Evolutionary conservation across 2,888 invertebrate species (phyloP).

Genomic region (Pogonocherus hispidulus): DNA sequence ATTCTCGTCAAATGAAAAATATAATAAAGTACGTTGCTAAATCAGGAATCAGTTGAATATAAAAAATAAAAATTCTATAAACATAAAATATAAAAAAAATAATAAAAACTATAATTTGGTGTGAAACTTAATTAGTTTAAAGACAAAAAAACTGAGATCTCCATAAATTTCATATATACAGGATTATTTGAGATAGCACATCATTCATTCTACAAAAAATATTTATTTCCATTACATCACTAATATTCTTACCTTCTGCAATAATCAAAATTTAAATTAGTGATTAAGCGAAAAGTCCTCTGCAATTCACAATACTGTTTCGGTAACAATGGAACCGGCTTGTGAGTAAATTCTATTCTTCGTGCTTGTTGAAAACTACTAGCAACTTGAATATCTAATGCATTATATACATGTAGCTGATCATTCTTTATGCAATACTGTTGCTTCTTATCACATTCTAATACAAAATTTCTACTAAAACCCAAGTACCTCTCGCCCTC

Average conservation of each 20-base stretch:
- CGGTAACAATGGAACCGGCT: conserved; percentile 37
- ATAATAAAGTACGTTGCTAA: too few species aligned
- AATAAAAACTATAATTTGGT: too few species aligned
- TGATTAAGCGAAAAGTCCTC: conserved; percentile 34
- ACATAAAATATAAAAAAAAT: too few species aligned
- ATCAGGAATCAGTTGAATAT: too few species aligned
- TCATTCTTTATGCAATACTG: conserved; percentile 38
- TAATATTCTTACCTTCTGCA: conserved; percentile 45
- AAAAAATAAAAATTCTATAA: too few species aligned
- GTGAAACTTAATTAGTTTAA: too few species aligned
- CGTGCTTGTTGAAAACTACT: conserved; percentile 32
- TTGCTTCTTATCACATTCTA: conserved; percentile 23
- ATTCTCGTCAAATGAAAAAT: too few species aligned
- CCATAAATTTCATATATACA: too few species aligned
- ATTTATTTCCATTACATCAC: too few species aligned
- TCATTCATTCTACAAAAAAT: too few species aligned
- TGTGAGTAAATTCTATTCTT: conserved; percentile 17
- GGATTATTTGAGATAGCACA: too few species aligned
- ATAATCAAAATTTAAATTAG: conserved; percentile 39
- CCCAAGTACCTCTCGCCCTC: conserved; percentile 23
- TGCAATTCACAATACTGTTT: conserved; percentile 35
- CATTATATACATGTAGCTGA: conserved; percentile 39
- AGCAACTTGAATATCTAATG: conserved; percentile 28
- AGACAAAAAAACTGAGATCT: too few species aligned
- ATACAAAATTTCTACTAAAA: conserved; percentile 43